A percentile compares a stretch with the other conserved stretches of the same genome.
phyloP scores from a whole-genome alignment of 2,797 vertebrate species.

The Phoxinus dragarum region DNA sequence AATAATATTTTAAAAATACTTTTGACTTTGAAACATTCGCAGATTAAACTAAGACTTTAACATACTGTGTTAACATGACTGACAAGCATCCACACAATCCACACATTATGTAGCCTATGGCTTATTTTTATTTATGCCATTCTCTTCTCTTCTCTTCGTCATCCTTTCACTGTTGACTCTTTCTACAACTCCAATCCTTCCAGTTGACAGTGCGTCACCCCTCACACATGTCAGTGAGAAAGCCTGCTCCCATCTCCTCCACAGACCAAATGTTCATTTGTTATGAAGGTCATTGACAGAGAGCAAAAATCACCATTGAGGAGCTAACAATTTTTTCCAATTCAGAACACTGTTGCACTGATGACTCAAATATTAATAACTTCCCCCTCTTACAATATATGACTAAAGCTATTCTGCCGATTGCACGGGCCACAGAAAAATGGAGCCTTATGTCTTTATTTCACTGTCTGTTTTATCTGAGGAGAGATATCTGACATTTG shows the following conservation, averaged over 20 bases:
- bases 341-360: conserved; percentile 80
- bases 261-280: conserved; percentile 86
- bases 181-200: conserved; percentile 53
- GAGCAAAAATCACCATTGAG: conserved; percentile 82
- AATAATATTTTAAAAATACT: not conserved
- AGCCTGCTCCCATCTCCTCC: conserved; percentile 78
- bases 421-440: conserved; percentile 67
- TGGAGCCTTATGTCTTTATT: conserved; percentile 63
- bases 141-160: not conserved
- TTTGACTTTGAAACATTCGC: not conserved
- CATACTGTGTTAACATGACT: not conserved
- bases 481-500: conserved; percentile 69
- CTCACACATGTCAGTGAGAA: conserved; percentile 65
- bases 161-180: conserved; percentile 47
- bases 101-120: not conserved
- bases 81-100: not conserved
- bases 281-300: conserved; percentile 86
- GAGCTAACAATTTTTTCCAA: conserved; percentile 86
- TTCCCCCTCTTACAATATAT: conserved; percentile 68
- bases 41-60: not conserved
- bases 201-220: conserved; percentile 72
- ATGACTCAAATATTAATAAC: conserved; percentile 79
- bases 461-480: conserved; percentile 62
- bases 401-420: conserved; percentile 70
- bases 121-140: not conserved